Conservation (phyloP, 1,140 invertebrate species). For the Bombyx mandarina region DNA sequence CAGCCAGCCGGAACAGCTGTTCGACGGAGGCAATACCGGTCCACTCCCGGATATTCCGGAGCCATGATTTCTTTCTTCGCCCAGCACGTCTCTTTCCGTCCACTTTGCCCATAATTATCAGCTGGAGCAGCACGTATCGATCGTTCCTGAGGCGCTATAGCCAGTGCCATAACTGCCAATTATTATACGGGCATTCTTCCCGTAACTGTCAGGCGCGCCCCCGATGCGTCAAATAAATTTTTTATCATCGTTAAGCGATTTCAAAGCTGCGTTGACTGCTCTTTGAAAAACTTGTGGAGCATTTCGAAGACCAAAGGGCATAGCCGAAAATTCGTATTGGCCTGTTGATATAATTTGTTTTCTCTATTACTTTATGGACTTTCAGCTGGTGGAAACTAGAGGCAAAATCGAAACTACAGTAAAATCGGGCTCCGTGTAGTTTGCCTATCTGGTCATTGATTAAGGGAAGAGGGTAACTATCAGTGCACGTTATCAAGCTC, state of each 20-base stretch:
- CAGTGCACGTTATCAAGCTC: constrained; percentile 21
- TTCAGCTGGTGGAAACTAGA: constrained; percentile 26
- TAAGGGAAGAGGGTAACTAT: constrained; percentile 43
- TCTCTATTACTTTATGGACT: constrained; percentile 13
- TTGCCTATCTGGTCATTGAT: constrained; percentile 41
- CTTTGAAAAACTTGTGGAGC: constrained; percentile 35
- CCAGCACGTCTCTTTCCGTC: no score
- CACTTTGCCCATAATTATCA: no score
- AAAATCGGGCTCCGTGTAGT: constrained; percentile 18
- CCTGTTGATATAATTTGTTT: constrained; percentile 49
- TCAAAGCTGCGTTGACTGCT: constrained; percentile 19
- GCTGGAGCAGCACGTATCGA: constrained; percentile 15
- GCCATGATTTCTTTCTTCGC: no score
- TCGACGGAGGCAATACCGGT: no score
- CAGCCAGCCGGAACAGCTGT: no score
- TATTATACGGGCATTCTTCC: no score
- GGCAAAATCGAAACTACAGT: constrained; percentile 37
- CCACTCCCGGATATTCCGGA: no score
- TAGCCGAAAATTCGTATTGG: constrained; percentile 28
- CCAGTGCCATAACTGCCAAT: constrained; percentile 22
- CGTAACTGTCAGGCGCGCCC: no score
- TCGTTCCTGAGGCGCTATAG: constrained; percentile 9
- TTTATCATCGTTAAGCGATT: constrained; percentile 7
- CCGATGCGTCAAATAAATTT: constrained; percentile 6
- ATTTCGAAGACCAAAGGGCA: constrained; percentile 19